A percentile compares a stretch with the other conserved stretches of the same genome.
These are phyloP conservation scores for Cataglyphis altisquamis DNA, from an alignment of 2,888 invertebrate species.

Conservation along the genomic window DNA sequence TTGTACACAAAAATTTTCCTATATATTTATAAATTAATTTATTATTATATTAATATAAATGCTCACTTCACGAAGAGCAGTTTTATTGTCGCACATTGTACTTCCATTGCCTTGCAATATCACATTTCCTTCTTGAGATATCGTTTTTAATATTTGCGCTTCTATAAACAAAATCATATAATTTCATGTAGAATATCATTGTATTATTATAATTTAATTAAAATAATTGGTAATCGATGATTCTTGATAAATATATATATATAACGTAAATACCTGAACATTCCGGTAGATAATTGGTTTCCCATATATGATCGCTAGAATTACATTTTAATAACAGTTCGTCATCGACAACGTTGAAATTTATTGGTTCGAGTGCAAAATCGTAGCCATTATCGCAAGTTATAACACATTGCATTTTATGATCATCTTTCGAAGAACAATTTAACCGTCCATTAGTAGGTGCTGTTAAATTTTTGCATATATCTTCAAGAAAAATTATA, in stretches of 20 bases:
- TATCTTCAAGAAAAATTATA: constrained; percentile 69
- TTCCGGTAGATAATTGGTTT: constrained; percentile 86
- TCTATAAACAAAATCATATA: constrained; percentile 79
- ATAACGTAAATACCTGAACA: constrained; percentile 86
- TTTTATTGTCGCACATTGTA: constrained; percentile 85
- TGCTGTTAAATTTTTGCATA: constrained; percentile 86
- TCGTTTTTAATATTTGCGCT: constrained; percentile 86
- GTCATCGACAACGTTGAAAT: constrained; percentile 73
- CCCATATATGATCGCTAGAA: constrained; percentile 69
- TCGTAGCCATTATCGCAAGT: constrained; percentile 89
- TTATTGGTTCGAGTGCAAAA: constrained; percentile 86
- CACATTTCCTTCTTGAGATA: constrained; percentile 87
- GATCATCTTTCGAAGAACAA: constrained; percentile 85
- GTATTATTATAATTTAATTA: not conserved
- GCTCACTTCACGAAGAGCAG: constrained; percentile 84
- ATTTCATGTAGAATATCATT: not conserved
- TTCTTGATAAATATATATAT: constrained; percentile 11
- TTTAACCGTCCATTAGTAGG: constrained; percentile 87
- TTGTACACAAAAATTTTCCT: not conserved
- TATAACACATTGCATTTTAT: constrained; percentile 87
- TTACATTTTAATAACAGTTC: constrained; percentile 79
- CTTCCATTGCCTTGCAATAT: constrained; percentile 84
- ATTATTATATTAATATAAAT: constrained; percentile 24
- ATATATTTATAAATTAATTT: not conserved
- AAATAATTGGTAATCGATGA: not conserved